Evolutionary conservation across 2,888 invertebrate species (phyloP), one percentile per base, ranked within the genome.

Genomic region (Lysandra bellargus): DNA sequence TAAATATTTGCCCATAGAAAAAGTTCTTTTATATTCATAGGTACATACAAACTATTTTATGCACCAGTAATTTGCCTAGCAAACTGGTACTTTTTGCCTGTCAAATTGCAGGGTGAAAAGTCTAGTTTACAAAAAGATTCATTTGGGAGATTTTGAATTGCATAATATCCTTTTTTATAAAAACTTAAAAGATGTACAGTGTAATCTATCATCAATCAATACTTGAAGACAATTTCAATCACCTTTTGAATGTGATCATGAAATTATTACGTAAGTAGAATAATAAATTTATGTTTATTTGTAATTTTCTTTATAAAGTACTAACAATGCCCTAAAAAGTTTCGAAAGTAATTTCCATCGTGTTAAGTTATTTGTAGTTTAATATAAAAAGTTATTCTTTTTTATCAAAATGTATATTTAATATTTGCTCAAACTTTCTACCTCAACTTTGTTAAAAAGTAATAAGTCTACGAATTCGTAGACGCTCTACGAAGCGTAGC

Each of bases 401-500:
- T 69, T 33, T 33, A 17, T 14, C 33, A 69, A 69, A 69, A 69
- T 69, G 33, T 69, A 33, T 69, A 69, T 37, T 69, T 69, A 69
- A 69, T 69, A 69, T 69, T 69, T 69, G 33, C 69, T 69, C 33
- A 33, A 37, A 69, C 33, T 33, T 69, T 14, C 4, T 17, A 69
- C 69, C 69, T 69, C 69, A 69, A 69, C 17, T 69, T 69, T 69
- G 69, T 69, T 30, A 64, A 64, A 69, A 69, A 69, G 69, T 69
- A 69, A 69, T 69, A 69, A 37, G 33, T 69, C 64, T 69, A 7
- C 64, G 30, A 64, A 64, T 69, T 33, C 17, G 69, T 78, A 78
- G 69, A 44, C 2, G n/a, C 14, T 73, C 57, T 79, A 83, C 83
- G 82, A 80, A 79, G 80, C 82, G 83, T 81, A 82, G 81, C 82